phyloP scores from a whole-genome alignment of 2,113 vertebrate genomes.

The Dascyllus trimaculatus region DNA sequence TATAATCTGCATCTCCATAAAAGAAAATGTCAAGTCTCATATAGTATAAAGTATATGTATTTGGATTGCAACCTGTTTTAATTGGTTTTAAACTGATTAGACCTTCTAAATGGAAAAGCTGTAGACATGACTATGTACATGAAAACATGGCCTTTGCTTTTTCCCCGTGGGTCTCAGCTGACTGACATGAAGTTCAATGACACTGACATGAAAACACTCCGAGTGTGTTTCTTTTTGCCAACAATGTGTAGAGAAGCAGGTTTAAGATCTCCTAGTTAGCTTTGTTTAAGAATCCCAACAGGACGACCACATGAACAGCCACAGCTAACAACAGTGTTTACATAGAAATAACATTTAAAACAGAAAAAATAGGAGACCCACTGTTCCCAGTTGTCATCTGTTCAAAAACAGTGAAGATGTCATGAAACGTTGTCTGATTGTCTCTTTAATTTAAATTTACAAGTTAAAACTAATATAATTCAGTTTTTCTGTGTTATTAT shows the following conservation, averaged over 20 bases:
- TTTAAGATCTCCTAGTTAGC: neutral
- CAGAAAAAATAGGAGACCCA: too few species aligned
- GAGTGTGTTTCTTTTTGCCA: neutral
- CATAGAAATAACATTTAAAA: neutral
- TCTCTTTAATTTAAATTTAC: too few species aligned
- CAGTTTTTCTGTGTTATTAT: too few species aligned
- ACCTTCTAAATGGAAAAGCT: slow-evolving; percentile 8
- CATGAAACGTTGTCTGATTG: too few species aligned
- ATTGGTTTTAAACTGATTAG: neutral
- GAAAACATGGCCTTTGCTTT: slow-evolving; percentile 35
- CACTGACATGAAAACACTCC: slow-evolving; percentile 34
- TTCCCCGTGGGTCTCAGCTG: slow-evolving; percentile 24
- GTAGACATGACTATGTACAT: neutral
- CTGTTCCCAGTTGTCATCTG: too few species aligned
- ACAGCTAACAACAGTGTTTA: too few species aligned
- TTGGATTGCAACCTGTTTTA: too few species aligned
- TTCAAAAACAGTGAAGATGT: too few species aligned
- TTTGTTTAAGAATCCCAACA: neutral
- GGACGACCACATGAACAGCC: too few species aligned
- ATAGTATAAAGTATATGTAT: too few species aligned
- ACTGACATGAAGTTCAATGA: slow-evolving; percentile 30
- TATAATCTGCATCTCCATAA: neutral
- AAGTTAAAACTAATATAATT: too few species aligned
- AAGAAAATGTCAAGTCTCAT: too few species aligned
- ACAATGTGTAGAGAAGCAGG: neutral